Evolutionary conservation across 92 coral and sea anemone genomes (phyloP).

Genomic region (Bergia puertoricense): DNA sequence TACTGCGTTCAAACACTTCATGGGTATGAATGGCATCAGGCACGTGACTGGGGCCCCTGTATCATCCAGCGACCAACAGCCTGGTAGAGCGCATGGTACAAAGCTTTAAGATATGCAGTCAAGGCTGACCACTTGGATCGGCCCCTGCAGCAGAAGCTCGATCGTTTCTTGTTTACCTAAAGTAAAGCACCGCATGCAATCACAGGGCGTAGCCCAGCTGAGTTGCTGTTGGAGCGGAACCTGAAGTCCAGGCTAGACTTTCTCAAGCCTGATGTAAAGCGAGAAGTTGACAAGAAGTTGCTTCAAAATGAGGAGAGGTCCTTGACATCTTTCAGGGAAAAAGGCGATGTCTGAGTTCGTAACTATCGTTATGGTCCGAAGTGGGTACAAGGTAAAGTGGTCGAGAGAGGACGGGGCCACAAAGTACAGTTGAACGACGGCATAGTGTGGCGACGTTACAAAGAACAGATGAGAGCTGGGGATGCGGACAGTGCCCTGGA

Average conservation of each 20-base stretch:
- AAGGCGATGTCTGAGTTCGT: not conserved
- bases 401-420: no score
- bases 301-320: constrained; percentile 12
- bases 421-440: no score
- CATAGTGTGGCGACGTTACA: no score
- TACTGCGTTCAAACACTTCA: constrained; percentile 21
- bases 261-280: constrained; percentile 30
- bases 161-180: not conserved
- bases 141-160: not conserved
- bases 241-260: constrained; percentile 36
- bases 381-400: constrained; percentile 15
- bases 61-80: constrained; percentile 2
- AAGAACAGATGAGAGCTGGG: no score
- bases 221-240: constrained; percentile 18
- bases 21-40: constrained; percentile 1
- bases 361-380: constrained; percentile 38
- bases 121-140: no score
- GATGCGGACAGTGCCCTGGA: no score
- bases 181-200: no score
- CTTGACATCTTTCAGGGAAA: not conserved
- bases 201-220: no score
- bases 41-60: constrained; percentile 37
- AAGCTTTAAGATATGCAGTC: constrained; percentile 2
- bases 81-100: constrained; percentile 34
- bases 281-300: constrained; percentile 41